phyloP scores from a whole-genome alignment of 2,888 invertebrate genomes.

The Brachylomia viminalis region DNA sequence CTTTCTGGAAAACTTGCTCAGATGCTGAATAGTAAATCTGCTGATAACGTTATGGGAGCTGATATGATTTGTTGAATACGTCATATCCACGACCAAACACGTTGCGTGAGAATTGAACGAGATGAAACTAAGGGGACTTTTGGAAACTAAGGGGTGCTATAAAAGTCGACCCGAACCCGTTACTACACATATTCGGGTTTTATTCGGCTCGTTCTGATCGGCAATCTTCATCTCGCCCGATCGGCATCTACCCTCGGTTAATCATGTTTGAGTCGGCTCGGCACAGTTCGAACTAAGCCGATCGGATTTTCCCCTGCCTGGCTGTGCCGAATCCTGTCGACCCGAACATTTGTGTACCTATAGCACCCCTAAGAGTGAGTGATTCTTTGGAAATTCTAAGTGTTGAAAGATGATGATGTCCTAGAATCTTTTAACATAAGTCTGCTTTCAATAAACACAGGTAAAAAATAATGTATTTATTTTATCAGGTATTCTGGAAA shows the following conservation, averaged over 20 bases:
- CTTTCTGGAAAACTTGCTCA: not conserved
- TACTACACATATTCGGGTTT: not conserved
- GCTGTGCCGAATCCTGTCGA: not conserved
- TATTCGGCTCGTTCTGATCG: not conserved
- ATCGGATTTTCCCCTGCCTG: not conserved
- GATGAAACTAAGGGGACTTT: not conserved
- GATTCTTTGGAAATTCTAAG: not conserved
- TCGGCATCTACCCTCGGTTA: too few species aligned
- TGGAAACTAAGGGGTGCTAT: not conserved
- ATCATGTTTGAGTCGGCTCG: not conserved
- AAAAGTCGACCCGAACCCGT: not conserved
- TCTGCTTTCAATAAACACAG: conserved; percentile 30
- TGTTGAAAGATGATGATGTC: not conserved
- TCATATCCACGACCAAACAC: not conserved
- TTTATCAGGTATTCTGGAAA: conserved; percentile 65
- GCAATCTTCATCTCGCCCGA: too few species aligned
- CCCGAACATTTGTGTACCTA: not conserved
- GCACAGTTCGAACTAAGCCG: not conserved
- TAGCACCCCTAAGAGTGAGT: not conserved
- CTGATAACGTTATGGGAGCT: not conserved
- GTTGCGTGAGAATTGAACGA: not conserved
- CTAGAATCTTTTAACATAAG: conserved; percentile 9
- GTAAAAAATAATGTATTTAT: conserved; percentile 49
- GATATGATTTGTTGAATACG: not conserved
- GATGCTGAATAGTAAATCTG: not conserved